These are phyloP conservation scores for Sorex fumeus DNA, from an alignment of 2,113 vertebrate genomes.

Conservation along the genomic window DNA sequence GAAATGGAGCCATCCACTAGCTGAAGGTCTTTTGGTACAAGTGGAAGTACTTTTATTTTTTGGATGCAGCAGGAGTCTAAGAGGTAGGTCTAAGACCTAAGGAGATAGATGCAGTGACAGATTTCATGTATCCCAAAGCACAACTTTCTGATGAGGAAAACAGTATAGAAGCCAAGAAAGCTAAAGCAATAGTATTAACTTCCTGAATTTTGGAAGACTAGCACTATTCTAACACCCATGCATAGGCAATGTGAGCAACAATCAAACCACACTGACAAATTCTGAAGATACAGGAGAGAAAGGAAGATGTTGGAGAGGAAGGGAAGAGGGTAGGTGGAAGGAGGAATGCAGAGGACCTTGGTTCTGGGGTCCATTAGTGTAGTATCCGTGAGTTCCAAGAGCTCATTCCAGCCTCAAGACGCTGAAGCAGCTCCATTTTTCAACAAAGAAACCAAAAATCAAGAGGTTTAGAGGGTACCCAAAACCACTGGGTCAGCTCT, in stretches of 20 bases:
- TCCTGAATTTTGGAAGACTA: neutral
- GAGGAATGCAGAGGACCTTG: neutral
- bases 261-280: neutral
- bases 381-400: no score
- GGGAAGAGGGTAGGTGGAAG: neutral
- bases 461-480: neutral
- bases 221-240: rapidly evolving
- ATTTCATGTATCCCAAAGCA: neutral
- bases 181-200: neutral
- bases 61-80: neutral
- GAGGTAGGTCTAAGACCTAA: neutral
- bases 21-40: neutral
- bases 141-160: neutral
- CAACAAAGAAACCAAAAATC: neutral
- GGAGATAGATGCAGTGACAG: neutral
- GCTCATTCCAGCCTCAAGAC: neutral
- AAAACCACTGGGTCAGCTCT: neutral
- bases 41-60: neutral
- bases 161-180: neutral
- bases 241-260: rapidly evolving
- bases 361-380: neutral
- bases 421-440: neutral
- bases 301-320: neutral
- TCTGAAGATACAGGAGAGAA: neutral
- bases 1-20: neutral